phyloP scores from a whole-genome alignment of 2,888 invertebrate species.

The Platycnemis pennipes region DNA sequence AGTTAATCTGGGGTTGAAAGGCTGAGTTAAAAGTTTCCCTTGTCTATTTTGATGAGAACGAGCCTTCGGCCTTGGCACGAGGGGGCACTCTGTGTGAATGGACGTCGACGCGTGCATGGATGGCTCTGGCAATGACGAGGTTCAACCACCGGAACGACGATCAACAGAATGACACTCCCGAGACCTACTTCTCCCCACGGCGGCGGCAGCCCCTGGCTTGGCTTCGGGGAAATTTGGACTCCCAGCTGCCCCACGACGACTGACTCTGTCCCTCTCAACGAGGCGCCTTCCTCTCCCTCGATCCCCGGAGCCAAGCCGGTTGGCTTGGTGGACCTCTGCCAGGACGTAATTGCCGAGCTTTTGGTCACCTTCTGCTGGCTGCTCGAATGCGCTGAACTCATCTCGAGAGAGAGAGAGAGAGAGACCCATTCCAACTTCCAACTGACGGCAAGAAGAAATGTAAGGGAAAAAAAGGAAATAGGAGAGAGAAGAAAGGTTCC shows the following conservation, averaged over 20 bases:
- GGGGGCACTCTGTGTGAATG: too few relatives aligned
- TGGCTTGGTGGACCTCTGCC: not conserved
- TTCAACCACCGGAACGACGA: not conserved
- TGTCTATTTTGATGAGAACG: too few relatives aligned
- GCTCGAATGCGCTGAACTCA: not conserved
- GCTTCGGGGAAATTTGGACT: not conserved
- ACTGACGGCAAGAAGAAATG: too few relatives aligned
- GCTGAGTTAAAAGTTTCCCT: too few relatives aligned
- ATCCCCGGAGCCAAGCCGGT: not conserved
- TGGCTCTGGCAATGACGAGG: not conserved
- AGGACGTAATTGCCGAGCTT: conserved; percentile 7
- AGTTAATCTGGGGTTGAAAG: too few relatives aligned
- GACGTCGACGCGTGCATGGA: too few relatives aligned
- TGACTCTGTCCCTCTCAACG: not conserved
- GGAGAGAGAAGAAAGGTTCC: not conserved
- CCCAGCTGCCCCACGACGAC: not conserved
- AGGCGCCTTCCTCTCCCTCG: not conserved
- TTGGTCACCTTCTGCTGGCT: not conserved
- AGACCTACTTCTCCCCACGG: not conserved
- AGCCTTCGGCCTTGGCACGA: too few relatives aligned
- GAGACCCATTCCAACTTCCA: not conserved
- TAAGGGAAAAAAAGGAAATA: too few relatives aligned
- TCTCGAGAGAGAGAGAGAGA: not conserved
- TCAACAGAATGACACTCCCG: not conserved
- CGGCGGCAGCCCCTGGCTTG: not conserved